Evolutionary conservation across 2,113 vertebrate genomes (phyloP).

Genomic region (Corydoras maculifer): DNA sequence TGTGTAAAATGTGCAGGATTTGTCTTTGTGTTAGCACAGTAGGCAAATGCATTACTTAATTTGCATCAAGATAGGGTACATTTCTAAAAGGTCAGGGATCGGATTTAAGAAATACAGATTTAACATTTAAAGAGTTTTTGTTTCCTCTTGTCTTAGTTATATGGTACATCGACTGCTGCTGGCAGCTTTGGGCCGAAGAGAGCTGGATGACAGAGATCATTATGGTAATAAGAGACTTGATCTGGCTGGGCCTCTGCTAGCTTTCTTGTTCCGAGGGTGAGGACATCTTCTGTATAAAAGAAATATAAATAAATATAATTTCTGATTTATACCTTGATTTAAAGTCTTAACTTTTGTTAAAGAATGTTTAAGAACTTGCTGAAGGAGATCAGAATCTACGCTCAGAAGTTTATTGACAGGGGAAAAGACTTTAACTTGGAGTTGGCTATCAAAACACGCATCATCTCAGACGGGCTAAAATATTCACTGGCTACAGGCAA

Average conservation of each 20-base stretch:
- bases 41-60: too few species aligned
- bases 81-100: too few species aligned
- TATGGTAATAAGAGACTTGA: slow-evolving; percentile 98
- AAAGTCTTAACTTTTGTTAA: slow-evolving; percentile 9
- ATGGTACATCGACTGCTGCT: slow-evolving; percentile 95
- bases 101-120: too few species aligned
- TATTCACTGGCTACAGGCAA: slow-evolving; percentile 96
- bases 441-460: slow-evolving; percentile 92
- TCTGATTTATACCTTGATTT: too few species aligned
- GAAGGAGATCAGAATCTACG: slow-evolving; percentile 96
- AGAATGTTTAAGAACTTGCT: slow-evolving; percentile 99
- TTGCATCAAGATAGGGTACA: too few species aligned
- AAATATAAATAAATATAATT: too few species aligned
- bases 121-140: too few species aligned
- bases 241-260: slow-evolving; percentile 90
- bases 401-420: slow-evolving; percentile 95
- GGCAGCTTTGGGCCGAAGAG: slow-evolving; percentile 87
- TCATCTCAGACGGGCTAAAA: slow-evolving; percentile 96
- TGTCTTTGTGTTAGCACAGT: too few species aligned
- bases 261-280: slow-evolving; percentile 96
- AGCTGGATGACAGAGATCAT: slow-evolving; percentile 97
- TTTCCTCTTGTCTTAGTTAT: slow-evolving; percentile 66
- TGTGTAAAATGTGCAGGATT: too few species aligned
- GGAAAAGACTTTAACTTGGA: slow-evolving; percentile 98
- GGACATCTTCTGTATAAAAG: not conserved